Evolutionary conservation across 2,888 invertebrate genomes (phyloP), one percentile per base, ranked within the genome.

Genomic region (Branchellion lobata): DNA sequence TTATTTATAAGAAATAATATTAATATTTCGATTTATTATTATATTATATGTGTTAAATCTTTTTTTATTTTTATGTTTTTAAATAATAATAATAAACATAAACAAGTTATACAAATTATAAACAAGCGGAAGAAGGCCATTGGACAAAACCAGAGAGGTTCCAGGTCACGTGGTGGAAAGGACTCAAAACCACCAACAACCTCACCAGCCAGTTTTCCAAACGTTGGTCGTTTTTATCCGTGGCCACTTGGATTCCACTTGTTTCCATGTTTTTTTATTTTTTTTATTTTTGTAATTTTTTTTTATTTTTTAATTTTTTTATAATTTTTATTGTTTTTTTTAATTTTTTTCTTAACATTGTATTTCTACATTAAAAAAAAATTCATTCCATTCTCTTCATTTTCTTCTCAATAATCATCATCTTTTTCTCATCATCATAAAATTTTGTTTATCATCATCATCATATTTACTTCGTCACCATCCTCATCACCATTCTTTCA

Each of bases 91-190:
- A n/a, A n/a, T n/a, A n/a, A n/a, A n/a, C n/a, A n/a, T n/a, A n/a
- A n/a, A n/a, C n/a, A n/a, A n/a, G n/a, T n/a, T n/a, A n/a, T n/a
- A n/a, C n/a, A n/a, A n/a, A n/a, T n/a, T n/a, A n/a, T n/a, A n/a
- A n/a, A n/a, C n/a, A 57, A 3, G 5, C 24, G 21, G 61, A 57
- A 14, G 84, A 85, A 77, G 81, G 84, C 29, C 87, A 87, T 81
- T 87, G 85, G 82, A 83, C 87, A 24, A 82, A 83, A 0, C 85
- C 88, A 1, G 87, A 87, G 73, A 85, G 84, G 80, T 88, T 86
- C 82, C 86, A 86, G 81, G 86, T 88, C 78, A 88, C 87, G 29
- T 88, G 87, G 87, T 88, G 87, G 87, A 87, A 87, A 2, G 87
- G 87, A 14, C 80, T 81, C 27, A 77, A 84, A 74, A 84, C 85